Evolutionary conservation across 2,888 invertebrate species (phyloP).

Genomic region (Cabera pusaria): DNA sequence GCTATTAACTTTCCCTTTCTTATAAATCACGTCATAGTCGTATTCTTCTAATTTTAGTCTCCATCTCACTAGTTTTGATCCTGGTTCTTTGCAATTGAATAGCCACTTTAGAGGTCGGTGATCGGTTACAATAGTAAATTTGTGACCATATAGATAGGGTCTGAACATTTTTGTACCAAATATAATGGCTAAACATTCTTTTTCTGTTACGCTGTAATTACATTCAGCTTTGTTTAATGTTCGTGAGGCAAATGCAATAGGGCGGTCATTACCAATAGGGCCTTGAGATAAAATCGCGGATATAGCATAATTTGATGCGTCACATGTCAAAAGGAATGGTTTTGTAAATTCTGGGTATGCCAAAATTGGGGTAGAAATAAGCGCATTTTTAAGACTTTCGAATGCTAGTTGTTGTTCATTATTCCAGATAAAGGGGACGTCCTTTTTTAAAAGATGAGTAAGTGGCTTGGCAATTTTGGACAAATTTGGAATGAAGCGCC

Average conservation of each 20-base stretch:
- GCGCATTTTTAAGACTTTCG: constrained; percentile 9
- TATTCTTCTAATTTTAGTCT: constrained; percentile 5
- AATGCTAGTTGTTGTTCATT: constrained; percentile 4
- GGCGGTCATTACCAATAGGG: constrained; percentile 14
- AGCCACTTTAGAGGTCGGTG: constrained; percentile 24
- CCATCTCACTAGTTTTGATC: constrained; percentile 13
- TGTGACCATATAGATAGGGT: constrained; percentile 19
- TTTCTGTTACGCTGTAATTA: constrained; percentile 22
- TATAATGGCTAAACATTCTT: constrained; percentile 19
- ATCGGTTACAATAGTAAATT: constrained; percentile 18
- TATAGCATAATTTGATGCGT: constrained; percentile 22
- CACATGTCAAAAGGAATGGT: constrained; percentile 20
- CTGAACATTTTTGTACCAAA: constrained; percentile 17
- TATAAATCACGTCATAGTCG: constrained; percentile 9
- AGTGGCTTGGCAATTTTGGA: constrained; percentile 4
- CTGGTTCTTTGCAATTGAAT: constrained; percentile 22
- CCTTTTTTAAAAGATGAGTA: constrained; percentile 10
- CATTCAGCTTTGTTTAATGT: constrained; percentile 18
- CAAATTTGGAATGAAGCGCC: constrained; percentile 51
- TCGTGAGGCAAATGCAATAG: constrained; percentile 22
- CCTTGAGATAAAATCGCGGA: constrained; percentile 23
- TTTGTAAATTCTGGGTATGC: constrained; percentile 13
- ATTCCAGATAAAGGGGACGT: constrained; percentile 3
- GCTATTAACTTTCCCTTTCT: constrained; percentile 7
- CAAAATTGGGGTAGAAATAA: constrained; percentile 11